Conservation (phyloP, 2,113 vertebrate genomes). For the Odocoileus hemionus region DNA sequence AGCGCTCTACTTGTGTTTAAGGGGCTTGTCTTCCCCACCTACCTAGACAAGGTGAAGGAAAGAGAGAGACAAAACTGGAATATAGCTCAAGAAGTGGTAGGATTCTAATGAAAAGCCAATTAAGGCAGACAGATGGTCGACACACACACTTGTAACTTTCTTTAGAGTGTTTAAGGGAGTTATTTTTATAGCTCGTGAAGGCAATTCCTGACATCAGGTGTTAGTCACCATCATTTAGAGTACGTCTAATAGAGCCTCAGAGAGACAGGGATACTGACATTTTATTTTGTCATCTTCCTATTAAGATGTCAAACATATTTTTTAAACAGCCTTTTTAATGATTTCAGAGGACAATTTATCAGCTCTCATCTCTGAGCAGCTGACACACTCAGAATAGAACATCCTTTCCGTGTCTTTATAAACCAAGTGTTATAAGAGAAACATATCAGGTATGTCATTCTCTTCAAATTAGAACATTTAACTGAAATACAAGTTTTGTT, state of each 20-base stretch:
- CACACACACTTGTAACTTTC: constrained; percentile 16
- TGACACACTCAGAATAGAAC: background rate
- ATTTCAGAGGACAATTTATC: constrained; percentile 45
- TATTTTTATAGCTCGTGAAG: constrained; percentile 32
- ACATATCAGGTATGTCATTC: background rate
- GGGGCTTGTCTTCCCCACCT: background rate
- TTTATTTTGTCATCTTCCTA: constrained; percentile 65
- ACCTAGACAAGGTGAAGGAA: background rate
- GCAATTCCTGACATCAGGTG: constrained; percentile 25
- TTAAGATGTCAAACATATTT: constrained; percentile 60
- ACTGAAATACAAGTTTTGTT: background rate
- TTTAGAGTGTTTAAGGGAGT: constrained; percentile 19
- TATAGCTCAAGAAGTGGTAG: background rate
- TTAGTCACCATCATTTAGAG: constrained; percentile 32
- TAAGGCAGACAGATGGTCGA: constrained; percentile 40
- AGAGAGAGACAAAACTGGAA: background rate
- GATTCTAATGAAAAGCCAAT: constrained; percentile 17
- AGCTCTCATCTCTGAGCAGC: background rate
- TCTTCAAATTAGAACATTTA: background rate
- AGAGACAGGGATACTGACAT: background rate
- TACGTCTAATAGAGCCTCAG: constrained; percentile 23
- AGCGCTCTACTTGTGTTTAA: background rate
- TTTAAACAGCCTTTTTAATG: constrained; percentile 58
- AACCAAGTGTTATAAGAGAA: background rate
- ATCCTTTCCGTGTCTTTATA: background rate